Conservation (phyloP, 2,797 vertebrate genomes). For the Gorsachius magnificus region DNA sequence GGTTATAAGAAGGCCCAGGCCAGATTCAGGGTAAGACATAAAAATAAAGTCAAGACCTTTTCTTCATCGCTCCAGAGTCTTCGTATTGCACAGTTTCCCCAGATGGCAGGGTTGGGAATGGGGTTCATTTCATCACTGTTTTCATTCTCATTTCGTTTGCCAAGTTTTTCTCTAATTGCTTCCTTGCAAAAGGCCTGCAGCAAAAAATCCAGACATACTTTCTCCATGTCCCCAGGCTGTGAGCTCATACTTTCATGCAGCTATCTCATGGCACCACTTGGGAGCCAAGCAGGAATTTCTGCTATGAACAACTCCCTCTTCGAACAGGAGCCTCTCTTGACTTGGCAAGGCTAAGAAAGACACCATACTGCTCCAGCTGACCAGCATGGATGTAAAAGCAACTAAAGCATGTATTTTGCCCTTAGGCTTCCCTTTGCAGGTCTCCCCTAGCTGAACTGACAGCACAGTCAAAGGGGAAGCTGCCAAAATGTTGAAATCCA, state of each 20-base stretch:
- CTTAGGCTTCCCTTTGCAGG: neutral
- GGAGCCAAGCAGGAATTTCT: neutral
- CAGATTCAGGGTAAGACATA: neutral
- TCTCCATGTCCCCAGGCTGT: neutral
- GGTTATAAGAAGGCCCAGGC: neutral
- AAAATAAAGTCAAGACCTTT: neutral
- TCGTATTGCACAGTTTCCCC: neutral
- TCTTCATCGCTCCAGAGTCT: neutral
- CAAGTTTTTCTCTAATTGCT: slow-evolving; percentile 14
- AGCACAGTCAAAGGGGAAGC: neutral
- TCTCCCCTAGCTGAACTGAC: neutral
- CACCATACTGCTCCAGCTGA: rapidly evolving
- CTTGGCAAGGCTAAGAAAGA: neutral
- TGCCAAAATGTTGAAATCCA: neutral
- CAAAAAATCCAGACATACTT: neutral
- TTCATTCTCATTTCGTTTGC: neutral
- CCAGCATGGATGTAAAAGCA: neutral
- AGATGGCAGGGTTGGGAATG: neutral
- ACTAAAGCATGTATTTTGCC: neutral
- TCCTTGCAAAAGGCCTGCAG: neutral
- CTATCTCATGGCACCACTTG: neutral
- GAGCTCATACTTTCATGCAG: neutral
- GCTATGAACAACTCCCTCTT: neutral
- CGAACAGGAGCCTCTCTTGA: neutral
- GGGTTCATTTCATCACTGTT: neutral